phyloP scores from a whole-genome alignment of 1,140 invertebrate genomes.

The Papilio glaucus region DNA sequence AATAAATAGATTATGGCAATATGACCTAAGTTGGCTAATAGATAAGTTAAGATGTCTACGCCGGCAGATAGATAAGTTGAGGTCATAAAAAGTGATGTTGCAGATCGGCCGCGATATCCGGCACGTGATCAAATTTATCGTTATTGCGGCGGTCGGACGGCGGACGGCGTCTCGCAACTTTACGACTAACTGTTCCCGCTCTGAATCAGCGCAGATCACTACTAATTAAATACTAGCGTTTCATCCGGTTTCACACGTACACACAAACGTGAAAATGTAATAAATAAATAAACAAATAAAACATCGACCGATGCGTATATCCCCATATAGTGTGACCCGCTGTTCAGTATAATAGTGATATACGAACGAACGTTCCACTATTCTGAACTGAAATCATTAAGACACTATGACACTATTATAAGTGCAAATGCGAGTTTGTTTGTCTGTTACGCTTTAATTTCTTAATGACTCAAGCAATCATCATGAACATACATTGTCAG shows the following conservation, averaged over 20 bases:
- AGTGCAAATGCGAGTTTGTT: too few species aligned
- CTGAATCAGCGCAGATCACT: conserved; percentile 35
- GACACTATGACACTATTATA: too few species aligned
- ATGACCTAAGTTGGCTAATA: conserved; percentile 7
- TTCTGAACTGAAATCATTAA: too few species aligned
- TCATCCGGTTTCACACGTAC: neutral
- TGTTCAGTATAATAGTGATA: too few species aligned
- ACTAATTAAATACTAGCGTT: conserved; percentile 31
- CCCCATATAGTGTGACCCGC: too few species aligned
- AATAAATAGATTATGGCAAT: conserved; percentile 13
- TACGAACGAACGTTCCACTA: too few species aligned
- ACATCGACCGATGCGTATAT: too few species aligned
- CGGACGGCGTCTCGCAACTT: conserved; percentile 30
- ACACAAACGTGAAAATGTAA: too few species aligned
- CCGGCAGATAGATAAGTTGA: conserved; percentile 3
- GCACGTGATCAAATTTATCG: conserved; percentile 29
- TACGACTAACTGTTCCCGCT: conserved; percentile 26
- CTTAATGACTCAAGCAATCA: too few species aligned
- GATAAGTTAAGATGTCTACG: conserved; percentile 15
- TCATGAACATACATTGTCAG: too few species aligned
- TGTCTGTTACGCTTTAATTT: too few species aligned
- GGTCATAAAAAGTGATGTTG: conserved; percentile 31
- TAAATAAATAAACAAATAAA: too few species aligned
- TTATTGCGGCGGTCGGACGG: conserved; percentile 5
- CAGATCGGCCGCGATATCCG: conserved; percentile 20